A percentile compares a stretch with the other conserved stretches of the same genome.
Conservation (phyloP, 2,888 invertebrate species). For the Drosophila kuntzei region DNA sequence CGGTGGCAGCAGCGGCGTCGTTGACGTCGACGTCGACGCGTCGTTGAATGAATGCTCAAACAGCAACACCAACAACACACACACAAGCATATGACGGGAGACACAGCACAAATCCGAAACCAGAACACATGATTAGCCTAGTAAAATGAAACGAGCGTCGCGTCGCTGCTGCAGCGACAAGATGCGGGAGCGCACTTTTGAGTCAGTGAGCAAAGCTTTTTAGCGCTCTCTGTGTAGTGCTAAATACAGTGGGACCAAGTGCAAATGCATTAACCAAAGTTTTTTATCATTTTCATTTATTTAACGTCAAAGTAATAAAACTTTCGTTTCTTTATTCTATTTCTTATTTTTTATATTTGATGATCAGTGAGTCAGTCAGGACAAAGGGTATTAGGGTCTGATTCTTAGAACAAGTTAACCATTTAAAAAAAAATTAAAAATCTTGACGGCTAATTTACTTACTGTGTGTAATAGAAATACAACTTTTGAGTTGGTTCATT, state of each 20-base stretch:
- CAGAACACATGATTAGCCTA: slow-evolving; percentile 85
- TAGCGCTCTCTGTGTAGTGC: slow-evolving; percentile 17
- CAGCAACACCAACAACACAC: slow-evolving; percentile 50
- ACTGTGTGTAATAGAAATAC: too few species aligned
- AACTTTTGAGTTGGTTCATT: too few species aligned
- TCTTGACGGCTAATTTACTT: too few species aligned
- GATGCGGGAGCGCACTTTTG: slow-evolving; percentile 50
- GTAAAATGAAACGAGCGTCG: slow-evolving; percentile 70
- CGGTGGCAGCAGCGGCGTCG: slow-evolving; percentile 37
- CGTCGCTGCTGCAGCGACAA: slow-evolving; percentile 21
- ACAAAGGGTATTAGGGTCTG: too few species aligned
- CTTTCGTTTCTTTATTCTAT: too few species aligned
- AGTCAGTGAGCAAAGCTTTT: slow-evolving; percentile 40
- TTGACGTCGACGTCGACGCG: slow-evolving; percentile 37
- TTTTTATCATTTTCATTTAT: too few species aligned
- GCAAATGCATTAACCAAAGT: not conserved
- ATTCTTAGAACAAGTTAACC: too few species aligned
- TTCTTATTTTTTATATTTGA: too few species aligned
- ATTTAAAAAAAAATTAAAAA: too few species aligned
- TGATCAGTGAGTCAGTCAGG: too few species aligned
- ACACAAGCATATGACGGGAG: slow-evolving; percentile 18
- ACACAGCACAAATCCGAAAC: slow-evolving; percentile 78
- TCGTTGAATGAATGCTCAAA: slow-evolving; percentile 81
- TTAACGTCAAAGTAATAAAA: too few species aligned
- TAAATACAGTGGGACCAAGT: slow-evolving; percentile 15